Evolutionary conservation across 2,113 vertebrate species (phyloP).

Genomic region (Coreoperca whiteheadi): DNA sequence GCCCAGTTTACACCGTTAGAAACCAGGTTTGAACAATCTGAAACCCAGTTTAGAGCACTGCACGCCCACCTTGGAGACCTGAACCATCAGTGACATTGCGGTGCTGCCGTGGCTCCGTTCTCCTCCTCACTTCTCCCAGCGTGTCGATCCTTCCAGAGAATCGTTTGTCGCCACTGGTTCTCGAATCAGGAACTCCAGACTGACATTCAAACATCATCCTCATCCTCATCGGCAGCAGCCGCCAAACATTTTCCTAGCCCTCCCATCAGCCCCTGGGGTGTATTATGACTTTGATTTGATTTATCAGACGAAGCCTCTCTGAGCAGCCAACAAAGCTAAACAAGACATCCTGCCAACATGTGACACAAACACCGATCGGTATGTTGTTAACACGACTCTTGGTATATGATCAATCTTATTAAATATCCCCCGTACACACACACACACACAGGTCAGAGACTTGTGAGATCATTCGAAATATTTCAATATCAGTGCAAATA

Average conservation of each 20-base stretch:
- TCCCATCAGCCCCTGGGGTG: constrained; percentile 22
- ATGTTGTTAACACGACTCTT: constrained; percentile 33
- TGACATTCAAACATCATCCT: constrained; percentile 24
- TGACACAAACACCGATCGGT: constrained; percentile 14
- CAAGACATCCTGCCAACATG: constrained; percentile 31
- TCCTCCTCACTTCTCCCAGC: too few relatives aligned
- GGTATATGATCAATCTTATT: constrained; percentile 47
- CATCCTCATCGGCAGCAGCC: background rate
- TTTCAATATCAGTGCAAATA: background rate
- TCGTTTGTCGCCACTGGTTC: too few relatives aligned
- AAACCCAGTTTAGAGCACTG: background rate
- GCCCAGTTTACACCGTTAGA: background rate
- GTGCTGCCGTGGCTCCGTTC: too few relatives aligned
- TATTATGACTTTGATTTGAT: constrained; percentile 51
- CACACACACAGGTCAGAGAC: background rate
- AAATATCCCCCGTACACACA: constrained; percentile 34
- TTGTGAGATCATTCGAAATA: background rate
- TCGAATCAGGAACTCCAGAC: constrained; percentile 3
- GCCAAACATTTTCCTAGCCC: constrained; percentile 7
- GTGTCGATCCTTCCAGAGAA: too few relatives aligned
- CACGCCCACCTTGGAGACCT: background rate
- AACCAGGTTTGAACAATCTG: background rate
- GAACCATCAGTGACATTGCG: too few relatives aligned
- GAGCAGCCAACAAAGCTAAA: constrained; percentile 48
- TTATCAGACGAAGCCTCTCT: constrained; percentile 28